phyloP scores from a whole-genome alignment of 2,113 vertebrate species.

The Barnardius zonarius region DNA sequence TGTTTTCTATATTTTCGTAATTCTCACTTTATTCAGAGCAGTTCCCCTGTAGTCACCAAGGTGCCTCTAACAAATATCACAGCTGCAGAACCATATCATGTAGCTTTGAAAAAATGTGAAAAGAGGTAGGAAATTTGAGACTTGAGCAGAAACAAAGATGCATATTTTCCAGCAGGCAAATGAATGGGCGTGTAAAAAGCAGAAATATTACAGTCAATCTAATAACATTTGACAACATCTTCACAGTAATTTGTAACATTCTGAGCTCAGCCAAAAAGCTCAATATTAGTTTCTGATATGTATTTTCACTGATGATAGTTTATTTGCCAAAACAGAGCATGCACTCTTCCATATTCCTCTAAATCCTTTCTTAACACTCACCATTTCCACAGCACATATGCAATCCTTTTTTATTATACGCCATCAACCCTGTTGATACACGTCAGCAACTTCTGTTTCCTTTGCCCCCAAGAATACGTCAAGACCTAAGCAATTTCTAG shows the following conservation, averaged over 20 bases:
- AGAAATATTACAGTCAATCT: background rate
- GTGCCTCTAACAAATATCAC: background rate
- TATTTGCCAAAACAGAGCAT: background rate
- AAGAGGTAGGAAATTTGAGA: background rate
- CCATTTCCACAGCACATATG: background rate
- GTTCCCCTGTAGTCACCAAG: background rate
- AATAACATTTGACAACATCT: background rate
- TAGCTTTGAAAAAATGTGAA: background rate
- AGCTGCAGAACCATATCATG: background rate
- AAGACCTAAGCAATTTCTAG: background rate
- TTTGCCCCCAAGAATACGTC: rapidly evolving
- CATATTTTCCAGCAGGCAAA: background rate
- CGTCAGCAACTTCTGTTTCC: background rate
- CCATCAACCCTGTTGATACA: background rate
- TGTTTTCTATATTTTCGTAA: background rate
- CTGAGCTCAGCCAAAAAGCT: background rate
- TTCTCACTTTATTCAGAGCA: background rate
- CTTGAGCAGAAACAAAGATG: background rate
- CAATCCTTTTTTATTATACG: background rate
- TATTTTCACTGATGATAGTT: background rate
- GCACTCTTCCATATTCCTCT: background rate
- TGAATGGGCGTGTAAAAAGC: background rate
- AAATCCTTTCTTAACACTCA: background rate
- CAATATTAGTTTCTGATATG: background rate
- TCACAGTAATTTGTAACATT: background rate